Base-by-base conservation (phyloP, 2,797 vertebrate species). In the Chiloscyllium punctatum region DNA sequence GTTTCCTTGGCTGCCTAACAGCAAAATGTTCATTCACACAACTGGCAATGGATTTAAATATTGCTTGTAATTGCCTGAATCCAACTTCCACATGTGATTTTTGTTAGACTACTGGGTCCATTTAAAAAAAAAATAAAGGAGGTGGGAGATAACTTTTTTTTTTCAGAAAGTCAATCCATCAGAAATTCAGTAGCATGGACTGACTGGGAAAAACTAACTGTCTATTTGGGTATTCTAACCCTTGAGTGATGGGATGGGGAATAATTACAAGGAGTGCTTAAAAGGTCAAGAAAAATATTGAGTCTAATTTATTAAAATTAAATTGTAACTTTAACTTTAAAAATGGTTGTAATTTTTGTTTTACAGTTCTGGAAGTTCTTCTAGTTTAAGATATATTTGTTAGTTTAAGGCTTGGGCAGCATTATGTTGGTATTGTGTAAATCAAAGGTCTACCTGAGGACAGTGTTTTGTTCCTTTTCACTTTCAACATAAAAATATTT, bases 301-400 rank as follows among this genome's bases (percentile, higher is more conserved):
- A 69, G 69, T 92, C 62, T 92, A 92, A 92, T 69, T 92, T 92
- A 92, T 92, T 92, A 68, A 66, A 92, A 92, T 92, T 37, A 91
- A 57, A 57, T 84, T 91, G 18, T 62, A 91, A 62, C 16, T 91
- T n/a, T 62, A 91, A 62, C 16, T 62, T 69, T 84, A 84, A 84
- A 84, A 48, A 84, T 57, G 86, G 66, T 69, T 92, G 90, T 92
- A 92, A 69, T n/a, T 92, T 92, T 92, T 92, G 66, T 92, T 62
- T 90, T 92, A 37, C 21, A 42, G 90, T 92, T 92, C 37, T 74
- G 48, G 74, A 94, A 72, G 42, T 94, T 72, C n/a, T 94, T 94
- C 68, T 74, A 18, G 66, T 74, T 74, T 27, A 48, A 51, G 37
- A 71, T 51, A 27, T 42, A 94, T 72, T 71, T 94, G 69, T 27